Conservation (phyloP, 1,140 invertebrate species). For the Bradynema listronoti region DNA sequence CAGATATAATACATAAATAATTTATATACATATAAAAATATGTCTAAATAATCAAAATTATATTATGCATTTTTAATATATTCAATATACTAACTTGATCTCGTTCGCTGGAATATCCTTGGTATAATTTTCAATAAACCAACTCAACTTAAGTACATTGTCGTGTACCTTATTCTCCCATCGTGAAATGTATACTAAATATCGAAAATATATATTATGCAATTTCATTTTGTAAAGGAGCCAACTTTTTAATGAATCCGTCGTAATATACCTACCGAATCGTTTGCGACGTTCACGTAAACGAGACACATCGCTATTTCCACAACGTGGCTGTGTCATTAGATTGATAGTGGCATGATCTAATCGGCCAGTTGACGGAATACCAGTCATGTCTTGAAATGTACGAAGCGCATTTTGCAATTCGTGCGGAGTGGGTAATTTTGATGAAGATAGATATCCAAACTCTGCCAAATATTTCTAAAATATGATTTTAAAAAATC, state of each 20-base stretch:
- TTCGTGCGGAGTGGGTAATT: slow-evolving; percentile 34
- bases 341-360: slow-evolving; percentile 24
- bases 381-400: slow-evolving; percentile 36
- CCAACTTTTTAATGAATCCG: slow-evolving; percentile 12
- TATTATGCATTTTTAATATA: neutral
- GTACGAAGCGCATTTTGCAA: slow-evolving; percentile 19
- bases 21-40: too few relatives aligned
- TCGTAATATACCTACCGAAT: slow-evolving; percentile 31
- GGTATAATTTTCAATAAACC: slow-evolving; percentile 42
- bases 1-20: too few relatives aligned
- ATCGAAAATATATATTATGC: slow-evolving; percentile 7
- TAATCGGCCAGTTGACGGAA: slow-evolving; percentile 29
- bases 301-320: slow-evolving; percentile 33
- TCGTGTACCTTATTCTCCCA: slow-evolving; percentile 50
- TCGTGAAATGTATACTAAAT: slow-evolving; percentile 45
- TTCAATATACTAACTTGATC: slow-evolving; percentile 38
- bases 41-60: too few relatives aligned
- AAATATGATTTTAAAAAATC: too few relatives aligned
- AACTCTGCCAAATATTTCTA: slow-evolving; percentile 38
- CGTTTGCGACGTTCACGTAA: slow-evolving; percentile 35
- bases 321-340: slow-evolving; percentile 39
- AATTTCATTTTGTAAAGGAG: neutral
- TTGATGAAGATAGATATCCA: slow-evolving; percentile 26
- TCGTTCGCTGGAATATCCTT: slow-evolving; percentile 40
- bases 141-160: slow-evolving; percentile 36